Base-by-base conservation (phyloP, 2,888 invertebrate species). In the Macaria notata region DNA sequence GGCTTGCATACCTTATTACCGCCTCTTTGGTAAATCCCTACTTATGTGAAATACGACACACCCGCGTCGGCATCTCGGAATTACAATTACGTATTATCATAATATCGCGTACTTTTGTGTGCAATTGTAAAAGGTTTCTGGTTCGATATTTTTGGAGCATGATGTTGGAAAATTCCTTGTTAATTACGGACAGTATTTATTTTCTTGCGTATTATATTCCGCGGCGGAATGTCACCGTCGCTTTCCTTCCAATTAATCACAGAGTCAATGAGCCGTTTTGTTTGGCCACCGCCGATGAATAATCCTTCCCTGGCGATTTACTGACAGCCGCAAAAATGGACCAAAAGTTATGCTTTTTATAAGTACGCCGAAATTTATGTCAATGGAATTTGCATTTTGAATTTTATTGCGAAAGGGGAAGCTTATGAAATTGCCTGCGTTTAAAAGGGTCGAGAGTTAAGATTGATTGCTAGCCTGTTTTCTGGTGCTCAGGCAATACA, bases 1-100 rank as follows among this genome's bases (percentile, higher is more conserved):
- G 88, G 86, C 87, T 82, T 87, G 89, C 89, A 90, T 90, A 91
- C 87, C 88, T 89, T 91, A 90, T 88, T 85, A 87, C 86, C 81
- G 86, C 89, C 88, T 89, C 88, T 90, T 87, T 86, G 78, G 80
- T 70, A 88, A 88, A 89, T 88, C 88, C 87, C 79, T 79, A 84
- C 86, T 90, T 88, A 84, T 81, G 82, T 84, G 85, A 84, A 86
- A 88, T 84, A 84, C 81, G 84, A 83, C 84, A 81, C 78, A 78
- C 76, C 79, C 77, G 73, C 71, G 81, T 78, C 76, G 73, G 70
- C 73, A 71, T 82, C 84, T 81, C 80, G 73, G 82, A 84, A 86
- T 83, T 82, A 83, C 82, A 79, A 82, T 73, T 83, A 82, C 80
- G 79, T 81, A 83, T 76, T 75, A 73, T 70, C 75, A 69, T 68